Conservation (phyloP, 2,888 invertebrate genomes). For the Scaptodrosophila latifasciaeformis region DNA sequence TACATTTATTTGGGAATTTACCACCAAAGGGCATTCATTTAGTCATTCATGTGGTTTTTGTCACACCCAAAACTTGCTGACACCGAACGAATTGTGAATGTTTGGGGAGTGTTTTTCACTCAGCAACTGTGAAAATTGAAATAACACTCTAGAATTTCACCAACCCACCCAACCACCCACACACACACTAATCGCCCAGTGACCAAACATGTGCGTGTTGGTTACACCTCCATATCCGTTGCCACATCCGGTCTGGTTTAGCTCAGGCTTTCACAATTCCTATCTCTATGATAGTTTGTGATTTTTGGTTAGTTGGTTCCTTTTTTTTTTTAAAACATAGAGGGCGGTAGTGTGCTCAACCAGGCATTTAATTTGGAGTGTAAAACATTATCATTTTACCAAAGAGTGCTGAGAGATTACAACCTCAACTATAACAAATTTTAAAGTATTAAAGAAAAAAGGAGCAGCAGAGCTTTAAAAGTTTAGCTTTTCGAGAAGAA, state of each 20-base stretch:
- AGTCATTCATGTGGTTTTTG: conserved; percentile 36
- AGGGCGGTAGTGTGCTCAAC: conserved; percentile 15
- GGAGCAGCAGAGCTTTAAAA: too few relatives aligned
- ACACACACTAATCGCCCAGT: too few relatives aligned
- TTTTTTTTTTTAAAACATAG: neutral
- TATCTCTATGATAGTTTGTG: too few relatives aligned
- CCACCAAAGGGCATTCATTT: conserved; percentile 35
- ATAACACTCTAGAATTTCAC: conserved; percentile 18
- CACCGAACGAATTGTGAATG: neutral
- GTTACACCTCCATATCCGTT: neutral
- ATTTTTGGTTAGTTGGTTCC: too few relatives aligned
- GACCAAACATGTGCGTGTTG: neutral
- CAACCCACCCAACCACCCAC: too few relatives aligned
- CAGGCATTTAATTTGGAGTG: conserved; percentile 26
- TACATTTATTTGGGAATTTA: conserved; percentile 3
- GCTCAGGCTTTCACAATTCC: neutral
- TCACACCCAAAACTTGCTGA: conserved; percentile 4
- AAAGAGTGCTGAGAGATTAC: too few relatives aligned
- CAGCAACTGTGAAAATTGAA: conserved; percentile 33
- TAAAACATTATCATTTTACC: too few relatives aligned
- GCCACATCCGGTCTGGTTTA: conserved; percentile 12
- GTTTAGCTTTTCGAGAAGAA: too few relatives aligned
- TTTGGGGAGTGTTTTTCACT: conserved; percentile 8
- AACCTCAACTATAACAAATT: too few relatives aligned
- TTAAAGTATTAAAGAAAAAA: too few relatives aligned